Evolutionary conservation across 1,140 invertebrate genomes (phyloP), one percentile per base, ranked within the genome.

Genomic region (Drosophila cardini): DNA sequence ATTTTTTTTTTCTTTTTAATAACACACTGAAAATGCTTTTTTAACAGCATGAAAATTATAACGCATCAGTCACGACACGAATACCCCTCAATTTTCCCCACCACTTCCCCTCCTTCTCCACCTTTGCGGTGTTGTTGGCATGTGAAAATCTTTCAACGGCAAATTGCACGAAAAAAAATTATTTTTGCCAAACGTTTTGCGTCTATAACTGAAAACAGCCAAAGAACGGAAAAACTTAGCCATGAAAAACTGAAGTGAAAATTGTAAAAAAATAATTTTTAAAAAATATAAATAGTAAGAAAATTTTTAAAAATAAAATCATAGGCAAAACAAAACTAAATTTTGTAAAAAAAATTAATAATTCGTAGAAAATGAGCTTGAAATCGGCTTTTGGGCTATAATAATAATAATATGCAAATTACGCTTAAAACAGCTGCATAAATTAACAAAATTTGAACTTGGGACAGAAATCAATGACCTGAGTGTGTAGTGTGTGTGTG

Each of bases 11-110:
- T 26, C 21, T 60, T 77, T 72, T 85, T 87, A 87, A 90, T 74
- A 80, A 78, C 64, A 87, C 61, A 79, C 82, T 74, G 83, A 43
- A 90, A 87, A 87, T 87, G 75, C 38, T 85, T 78, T 85, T 86
- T 85, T 82, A 85, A 85, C 72, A 75, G 86, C 80, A 86, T 78
- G 73, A 53, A 90, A 90, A 90, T 87, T 90, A 90, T 90, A 90
- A 90, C 82, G 80, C 87, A 90, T 90, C 83, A 90, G 87, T 90
- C 87, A 90, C 87, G 87, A 90, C 57, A 79, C 57, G 72, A 56
- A 46, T 58, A 57, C 61, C 70, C 26, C 58, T 42, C 34, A 26
- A 2, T 26, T 26, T 55, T 42, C 16, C 40, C 18, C 48, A 9
- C 16, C 46, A 7, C 11, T 11, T 1, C 8, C 0, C 45, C 5